Evolutionary conservation across 2,888 invertebrate genomes (phyloP).

Genomic region (Ganaspis brasiliensis): DNA sequence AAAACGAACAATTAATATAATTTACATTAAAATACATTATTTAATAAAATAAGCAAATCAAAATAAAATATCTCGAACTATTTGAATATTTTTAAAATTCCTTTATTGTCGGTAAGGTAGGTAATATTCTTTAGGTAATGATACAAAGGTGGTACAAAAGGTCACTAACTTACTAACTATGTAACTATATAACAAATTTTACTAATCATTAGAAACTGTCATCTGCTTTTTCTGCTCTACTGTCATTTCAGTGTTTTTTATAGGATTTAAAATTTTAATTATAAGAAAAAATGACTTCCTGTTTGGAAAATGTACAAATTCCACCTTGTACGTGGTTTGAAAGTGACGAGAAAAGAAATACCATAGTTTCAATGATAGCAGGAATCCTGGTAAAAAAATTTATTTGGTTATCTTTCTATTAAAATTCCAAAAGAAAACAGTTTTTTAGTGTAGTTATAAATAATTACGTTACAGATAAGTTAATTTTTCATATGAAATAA

Average conservation of each 20-base stretch:
- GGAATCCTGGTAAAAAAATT: slow-evolving; percentile 89
- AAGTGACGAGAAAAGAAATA: slow-evolving; percentile 92
- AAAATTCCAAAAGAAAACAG: slow-evolving; percentile 3
- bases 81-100: too few relatives aligned
- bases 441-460: background rate
- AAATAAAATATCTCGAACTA: too few relatives aligned
- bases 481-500: background rate
- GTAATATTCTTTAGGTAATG: too few relatives aligned
- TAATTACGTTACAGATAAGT: background rate
- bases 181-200: background rate
- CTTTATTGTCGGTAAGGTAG: too few relatives aligned
- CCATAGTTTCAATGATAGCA: slow-evolving; percentile 91
- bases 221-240: background rate
- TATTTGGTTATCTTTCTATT: slow-evolving; percentile 21
- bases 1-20: too few relatives aligned
- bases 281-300: slow-evolving; percentile 81
- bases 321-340: slow-evolving; percentile 93
- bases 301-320: slow-evolving; percentile 89
- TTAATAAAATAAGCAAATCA: too few relatives aligned
- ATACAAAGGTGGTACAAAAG: too few relatives aligned
- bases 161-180: too few relatives aligned
- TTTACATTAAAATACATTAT: too few relatives aligned
- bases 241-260: slow-evolving; percentile 26
- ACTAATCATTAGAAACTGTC: background rate
- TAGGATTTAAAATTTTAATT: slow-evolving; percentile 8